A percentile compares a stretch with the other conserved stretches of the same genome.
phyloP scores from a whole-genome alignment of 2,797 vertebrate genomes.

The Catostomus latipinnis region DNA sequence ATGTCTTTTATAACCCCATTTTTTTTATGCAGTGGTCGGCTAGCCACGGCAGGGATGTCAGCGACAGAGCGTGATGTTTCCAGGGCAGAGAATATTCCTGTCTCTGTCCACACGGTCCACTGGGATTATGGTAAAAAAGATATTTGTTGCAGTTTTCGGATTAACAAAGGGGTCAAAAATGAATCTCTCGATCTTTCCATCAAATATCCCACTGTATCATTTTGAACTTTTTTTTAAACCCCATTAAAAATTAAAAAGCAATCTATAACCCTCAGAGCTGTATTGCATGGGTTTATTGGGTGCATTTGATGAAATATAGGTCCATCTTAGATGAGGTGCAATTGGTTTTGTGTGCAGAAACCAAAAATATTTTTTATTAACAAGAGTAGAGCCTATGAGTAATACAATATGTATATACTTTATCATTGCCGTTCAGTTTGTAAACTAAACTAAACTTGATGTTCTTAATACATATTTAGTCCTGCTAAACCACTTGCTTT shows the following conservation, averaged over 20 bases:
- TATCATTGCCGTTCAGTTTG: too few species aligned
- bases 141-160: not conserved
- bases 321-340: too few species aligned
- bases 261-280: too few species aligned
- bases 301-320: too few species aligned
- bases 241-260: not conserved
- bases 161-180: not conserved
- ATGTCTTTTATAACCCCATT: not conserved
- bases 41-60: slow-evolving; percentile 79
- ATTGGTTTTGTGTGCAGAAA: too few species aligned
- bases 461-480: not conserved
- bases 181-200: not conserved
- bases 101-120: slow-evolving; percentile 75
- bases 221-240: not conserved
- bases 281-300: too few species aligned
- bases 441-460: not conserved
- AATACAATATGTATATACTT: too few species aligned
- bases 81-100: slow-evolving; percentile 71
- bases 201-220: not conserved
- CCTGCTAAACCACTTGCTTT: not conserved
- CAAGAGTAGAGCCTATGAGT: too few species aligned
- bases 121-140: slow-evolving; percentile 65
- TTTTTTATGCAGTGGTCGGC: slow-evolving; percentile 36
- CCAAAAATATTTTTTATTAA: too few species aligned
- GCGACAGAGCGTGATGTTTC: slow-evolving; percentile 72